Base-by-base conservation (phyloP, 2,888 invertebrate genomes). In the Dryococelus australis region DNA sequence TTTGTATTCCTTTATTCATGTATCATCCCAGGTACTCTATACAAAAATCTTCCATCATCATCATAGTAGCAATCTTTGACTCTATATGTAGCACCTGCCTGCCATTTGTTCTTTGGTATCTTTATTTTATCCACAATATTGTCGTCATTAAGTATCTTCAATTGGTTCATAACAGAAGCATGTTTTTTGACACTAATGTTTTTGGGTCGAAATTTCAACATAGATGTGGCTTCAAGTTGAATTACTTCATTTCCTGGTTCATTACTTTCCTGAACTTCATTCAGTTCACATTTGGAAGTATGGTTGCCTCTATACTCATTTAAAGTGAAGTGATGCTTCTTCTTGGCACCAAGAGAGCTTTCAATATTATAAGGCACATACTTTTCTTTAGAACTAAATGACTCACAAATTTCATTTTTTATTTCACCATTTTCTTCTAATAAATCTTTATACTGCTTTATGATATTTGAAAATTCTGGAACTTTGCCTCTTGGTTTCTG, bases 11-110 rank as follows among this genome's bases (percentile, higher is more conserved):
- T 28, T 83, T 83, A 28, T 83, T 83, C 5, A 43, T 43, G 35
- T 28, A 35, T 92, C 94, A 96, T 94, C 88, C 96, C 96, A 89
- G 96, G 95, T 84, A 97, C 96, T 90, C 96, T 94, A 91, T 97
- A 97, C 87, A 97, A 93, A 93, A 97, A 97, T 91, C 93, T 94
- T 0, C 97, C 97, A 93, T 97, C 96, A 91, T 95, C 94, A 91
- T 97, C 96, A 92, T 97, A 97, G 91, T 95, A 97, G 90, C 96
- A 96, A 92, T 97, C 96, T 89, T 96, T 94, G 0, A 97, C 93
- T 92, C 95, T 96, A 91, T 96, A 97, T 13, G 95, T 95, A 83
- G 94, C 95, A 43, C 95, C 96, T 90, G 92, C 92, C 90, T 94
- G 95, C 90, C 94, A 94, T 65, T 95, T 93, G 86, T 95, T 94